Percentiles rank a stretch among this genome's conserved stretches.
These are phyloP conservation scores for Neodon shergylaensis DNA, from an alignment of 2,113 vertebrate genomes.

Conservation along the genomic window DNA sequence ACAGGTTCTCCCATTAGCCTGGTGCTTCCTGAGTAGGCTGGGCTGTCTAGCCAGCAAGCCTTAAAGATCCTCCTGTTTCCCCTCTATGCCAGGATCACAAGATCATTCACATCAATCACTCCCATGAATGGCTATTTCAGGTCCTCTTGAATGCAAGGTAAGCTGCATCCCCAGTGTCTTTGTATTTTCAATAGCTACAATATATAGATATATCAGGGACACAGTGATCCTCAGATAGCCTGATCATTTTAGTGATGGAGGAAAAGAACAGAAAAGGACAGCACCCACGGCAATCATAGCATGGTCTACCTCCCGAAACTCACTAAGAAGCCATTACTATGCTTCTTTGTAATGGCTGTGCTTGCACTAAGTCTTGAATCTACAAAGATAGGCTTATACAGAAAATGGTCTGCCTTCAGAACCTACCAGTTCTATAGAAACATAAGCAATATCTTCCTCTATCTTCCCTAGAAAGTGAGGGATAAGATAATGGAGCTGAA, in stretches of 20 bases:
- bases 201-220: too few species aligned
- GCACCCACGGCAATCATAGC: not conserved
- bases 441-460: not conserved
- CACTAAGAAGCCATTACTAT: not conserved
- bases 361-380: not conserved
- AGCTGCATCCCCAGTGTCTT: not conserved
- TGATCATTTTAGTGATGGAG: not conserved
- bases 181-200: not conserved
- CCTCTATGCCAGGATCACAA: not conserved
- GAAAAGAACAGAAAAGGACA: not conserved
- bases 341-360: fast-evolving
- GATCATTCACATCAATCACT: too few species aligned
- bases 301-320: not conserved
- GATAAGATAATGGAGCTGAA: not conserved
- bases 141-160: not conserved
- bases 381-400: not conserved
- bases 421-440: not conserved
- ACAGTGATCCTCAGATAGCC: not conserved
- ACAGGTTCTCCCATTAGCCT: not conserved
- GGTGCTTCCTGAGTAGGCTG: not conserved
- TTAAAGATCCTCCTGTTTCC: too few species aligned
- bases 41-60: not conserved
- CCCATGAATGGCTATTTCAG: not conserved
- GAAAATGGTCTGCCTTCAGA: not conserved
- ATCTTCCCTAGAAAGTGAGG: not conserved